Conservation (phyloP, 1,140 invertebrate species). For the Drosophila sproati region DNA sequence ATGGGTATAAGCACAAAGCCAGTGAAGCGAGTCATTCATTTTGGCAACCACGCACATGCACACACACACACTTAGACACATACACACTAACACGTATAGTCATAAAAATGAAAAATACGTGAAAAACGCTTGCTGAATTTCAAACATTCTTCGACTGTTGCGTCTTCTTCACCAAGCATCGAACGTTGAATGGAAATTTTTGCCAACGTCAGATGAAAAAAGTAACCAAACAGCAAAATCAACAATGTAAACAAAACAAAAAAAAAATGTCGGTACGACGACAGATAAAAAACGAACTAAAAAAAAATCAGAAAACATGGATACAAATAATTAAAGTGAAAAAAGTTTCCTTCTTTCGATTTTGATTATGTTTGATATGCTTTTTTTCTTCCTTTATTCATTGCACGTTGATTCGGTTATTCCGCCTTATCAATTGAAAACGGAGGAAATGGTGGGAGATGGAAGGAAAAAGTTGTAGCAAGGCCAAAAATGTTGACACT, state of each 20-base stretch:
- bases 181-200: constrained; percentile 65
- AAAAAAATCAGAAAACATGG: constrained; percentile 23
- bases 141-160: constrained; percentile 62
- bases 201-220: constrained; percentile 50
- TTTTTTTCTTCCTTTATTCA: constrained; percentile 24
- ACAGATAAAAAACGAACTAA: constrained; percentile 11
- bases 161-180: constrained; percentile 58
- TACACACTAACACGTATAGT: constrained; percentile 45
- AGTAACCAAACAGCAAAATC: constrained; percentile 57
- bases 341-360: constrained; percentile 49
- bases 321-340: constrained; percentile 72
- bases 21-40: constrained; percentile 76
- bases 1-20: constrained; percentile 18
- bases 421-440: constrained; percentile 53
- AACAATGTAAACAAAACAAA: constrained; percentile 61
- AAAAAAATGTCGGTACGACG: constrained; percentile 3
- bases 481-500: constrained; percentile 71
- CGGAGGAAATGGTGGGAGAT: background rate
- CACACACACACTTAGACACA: constrained; percentile 25
- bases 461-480: constrained; percentile 49
- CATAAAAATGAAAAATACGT: constrained; percentile 79
- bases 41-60: constrained; percentile 33
- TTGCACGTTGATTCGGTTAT: constrained; percentile 56
- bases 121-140: constrained; percentile 72
- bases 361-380: constrained; percentile 34